Percentiles rank a stretch among this genome's conserved stretches.
Evolutionary conservation across 2,888 invertebrate genomes (phyloP).

Genomic region (Tenthredo distinguenda): DNA sequence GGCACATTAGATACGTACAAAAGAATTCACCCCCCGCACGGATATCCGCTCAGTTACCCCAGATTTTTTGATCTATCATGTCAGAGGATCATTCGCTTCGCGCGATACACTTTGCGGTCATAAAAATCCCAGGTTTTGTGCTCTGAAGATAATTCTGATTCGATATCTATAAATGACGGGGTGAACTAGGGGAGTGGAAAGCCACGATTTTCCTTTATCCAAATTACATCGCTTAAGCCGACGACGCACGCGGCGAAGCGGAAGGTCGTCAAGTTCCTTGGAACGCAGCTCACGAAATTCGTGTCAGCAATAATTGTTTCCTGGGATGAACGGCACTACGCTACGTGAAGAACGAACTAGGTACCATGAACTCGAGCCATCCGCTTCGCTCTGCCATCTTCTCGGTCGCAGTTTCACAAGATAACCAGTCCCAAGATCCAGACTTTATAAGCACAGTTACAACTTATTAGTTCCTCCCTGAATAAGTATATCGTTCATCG

Average conservation of each 20-base stretch:
- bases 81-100: slow-evolving; percentile 11
- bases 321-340: slow-evolving; percentile 29
- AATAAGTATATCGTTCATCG: not conserved
- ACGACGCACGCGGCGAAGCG: slow-evolving; percentile 33
- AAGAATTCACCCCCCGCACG: not conserved
- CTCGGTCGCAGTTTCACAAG: not conserved
- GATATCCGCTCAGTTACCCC: not conserved
- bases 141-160: slow-evolving; percentile 28
- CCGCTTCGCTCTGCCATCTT: not conserved
- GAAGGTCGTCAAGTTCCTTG: slow-evolving; percentile 47
- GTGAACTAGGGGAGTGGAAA: not conserved
- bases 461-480: not conserved
- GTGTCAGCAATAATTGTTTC: slow-evolving; percentile 49
- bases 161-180: slow-evolving; percentile 31
- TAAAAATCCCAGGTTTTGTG: not conserved
- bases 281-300: slow-evolving; percentile 46
- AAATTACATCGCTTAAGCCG: slow-evolving; percentile 41
- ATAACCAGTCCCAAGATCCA: slow-evolving; percentile 5
- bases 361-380: not conserved
- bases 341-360: slow-evolving; percentile 42
- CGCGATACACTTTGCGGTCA: slow-evolving; percentile 15
- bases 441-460: slow-evolving; percentile 6
- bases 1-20: not conserved
- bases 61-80: slow-evolving; percentile 11
- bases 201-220: slow-evolving; percentile 43